Conservation (phyloP, 2,888 invertebrate species). For the Ornithoptera alexandrae region DNA sequence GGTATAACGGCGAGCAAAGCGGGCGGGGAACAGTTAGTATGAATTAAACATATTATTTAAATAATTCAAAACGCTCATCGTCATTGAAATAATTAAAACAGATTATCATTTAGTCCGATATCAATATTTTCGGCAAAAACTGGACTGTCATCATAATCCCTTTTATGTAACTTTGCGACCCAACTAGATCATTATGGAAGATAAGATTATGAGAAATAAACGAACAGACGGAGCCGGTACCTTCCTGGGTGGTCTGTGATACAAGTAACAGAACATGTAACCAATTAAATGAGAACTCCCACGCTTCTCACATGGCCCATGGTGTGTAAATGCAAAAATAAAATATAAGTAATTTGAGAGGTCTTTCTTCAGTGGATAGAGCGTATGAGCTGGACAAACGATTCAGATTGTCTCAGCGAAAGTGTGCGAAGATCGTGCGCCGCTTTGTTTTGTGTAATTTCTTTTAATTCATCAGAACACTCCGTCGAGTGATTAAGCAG, state of each 20-base stretch:
- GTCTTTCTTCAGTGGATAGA: slow-evolving; percentile 46
- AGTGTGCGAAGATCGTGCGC: slow-evolving; percentile 53
- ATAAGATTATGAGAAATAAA: slow-evolving; percentile 70
- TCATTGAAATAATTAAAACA: slow-evolving; percentile 12
- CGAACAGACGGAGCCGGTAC: slow-evolving; percentile 51
- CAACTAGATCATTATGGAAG: slow-evolving; percentile 58
- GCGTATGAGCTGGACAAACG: slow-evolving; percentile 44
- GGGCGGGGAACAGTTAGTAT: no score
- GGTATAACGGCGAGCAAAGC: no score
- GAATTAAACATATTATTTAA: neutral
- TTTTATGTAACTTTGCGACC: slow-evolving; percentile 46
- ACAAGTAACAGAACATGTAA: slow-evolving; percentile 48
- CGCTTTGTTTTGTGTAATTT: slow-evolving; percentile 65
- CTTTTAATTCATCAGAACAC: slow-evolving; percentile 64
- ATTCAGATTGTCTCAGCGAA: slow-evolving; percentile 75
- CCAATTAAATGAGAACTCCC: slow-evolving; percentile 52
- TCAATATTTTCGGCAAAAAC: slow-evolving; percentile 17
- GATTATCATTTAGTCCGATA: neutral
- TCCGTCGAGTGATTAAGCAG: slow-evolving; percentile 53
- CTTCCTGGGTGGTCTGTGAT: slow-evolving; percentile 65
- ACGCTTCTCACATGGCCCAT: slow-evolving; percentile 32
- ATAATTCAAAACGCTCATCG: neutral
- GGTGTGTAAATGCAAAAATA: slow-evolving; percentile 29
- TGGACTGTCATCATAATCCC: slow-evolving; percentile 38
- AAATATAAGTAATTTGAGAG: slow-evolving; percentile 35